These are phyloP conservation scores for Pterocles burchelli DNA, from an alignment of 2,113 vertebrate genomes.

Conservation along the genomic window DNA sequence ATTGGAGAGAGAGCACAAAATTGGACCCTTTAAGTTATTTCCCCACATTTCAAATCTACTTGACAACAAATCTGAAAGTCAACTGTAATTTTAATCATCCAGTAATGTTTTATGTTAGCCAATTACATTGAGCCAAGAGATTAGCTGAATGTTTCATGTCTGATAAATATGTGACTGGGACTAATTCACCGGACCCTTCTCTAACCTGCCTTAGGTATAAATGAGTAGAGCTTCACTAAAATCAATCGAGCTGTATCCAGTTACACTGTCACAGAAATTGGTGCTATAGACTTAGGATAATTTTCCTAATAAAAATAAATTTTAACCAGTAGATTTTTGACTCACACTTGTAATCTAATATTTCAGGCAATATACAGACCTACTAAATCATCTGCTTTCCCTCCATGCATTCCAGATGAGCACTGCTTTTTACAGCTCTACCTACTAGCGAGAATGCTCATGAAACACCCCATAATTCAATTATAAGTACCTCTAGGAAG, in stretches of 20 bases:
- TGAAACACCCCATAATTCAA: slow-evolving; percentile 67
- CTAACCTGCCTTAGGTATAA: slow-evolving; percentile 41
- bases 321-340: slow-evolving; percentile 55
- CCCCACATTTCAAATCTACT: slow-evolving; percentile 54
- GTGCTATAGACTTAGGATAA: slow-evolving; percentile 47
- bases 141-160: slow-evolving; percentile 61
- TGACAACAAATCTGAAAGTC: slow-evolving; percentile 66
- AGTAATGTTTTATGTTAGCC: slow-evolving; percentile 61
- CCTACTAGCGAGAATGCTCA: slow-evolving; percentile 54
- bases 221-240: slow-evolving; percentile 50
- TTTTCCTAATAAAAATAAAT: slow-evolving; percentile 71
- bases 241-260: slow-evolving; percentile 52
- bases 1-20: not conserved
- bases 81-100: slow-evolving; percentile 61
- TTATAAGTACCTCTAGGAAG: slow-evolving; percentile 69
- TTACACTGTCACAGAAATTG: slow-evolving; percentile 53
- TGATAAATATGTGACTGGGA: slow-evolving; percentile 60
- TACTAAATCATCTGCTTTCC: slow-evolving; percentile 21
- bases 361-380: slow-evolving; percentile 51
- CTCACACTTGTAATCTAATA: slow-evolving; percentile 49
- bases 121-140: slow-evolving; percentile 50
- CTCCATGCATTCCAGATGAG: slow-evolving; percentile 49
- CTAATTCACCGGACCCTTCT: slow-evolving; percentile 57
- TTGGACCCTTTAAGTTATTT: slow-evolving; percentile 51
- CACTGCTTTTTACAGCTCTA: slow-evolving; percentile 49